A percentile compares a stretch with the other conserved stretches of the same genome.
These are phyloP conservation scores for Celastrina argiolus DNA, from an alignment of 2,888 invertebrate genomes.

Conservation along the genomic window DNA sequence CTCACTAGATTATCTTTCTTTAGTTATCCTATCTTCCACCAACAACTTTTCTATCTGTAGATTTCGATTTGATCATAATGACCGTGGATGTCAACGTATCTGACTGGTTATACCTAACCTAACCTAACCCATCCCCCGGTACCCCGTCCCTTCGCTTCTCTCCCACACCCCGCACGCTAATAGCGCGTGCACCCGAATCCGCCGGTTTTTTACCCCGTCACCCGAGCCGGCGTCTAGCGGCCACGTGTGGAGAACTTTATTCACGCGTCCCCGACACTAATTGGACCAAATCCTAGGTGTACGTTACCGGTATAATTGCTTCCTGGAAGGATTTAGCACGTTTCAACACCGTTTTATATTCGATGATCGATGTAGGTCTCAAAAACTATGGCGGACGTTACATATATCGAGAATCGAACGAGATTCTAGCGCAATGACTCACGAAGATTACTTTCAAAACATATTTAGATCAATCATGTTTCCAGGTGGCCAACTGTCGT, in stretches of 20 bases:
- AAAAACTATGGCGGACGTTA: neutral
- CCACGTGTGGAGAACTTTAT: conserved; percentile 50
- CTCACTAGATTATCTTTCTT: too few relatives aligned
- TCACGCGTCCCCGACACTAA: conserved; percentile 34
- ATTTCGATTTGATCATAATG: conserved; percentile 56
- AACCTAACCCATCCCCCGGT: too few relatives aligned
- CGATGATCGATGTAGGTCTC: conserved; percentile 2
- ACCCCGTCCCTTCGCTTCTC: conserved; percentile 71
- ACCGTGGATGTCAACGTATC: conserved; percentile 63
- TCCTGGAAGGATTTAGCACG: conserved; percentile 15
- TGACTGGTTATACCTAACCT: conserved; percentile 68
- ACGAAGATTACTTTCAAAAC: neutral
- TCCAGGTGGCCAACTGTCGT: conserved; percentile 7
- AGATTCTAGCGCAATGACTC: neutral
- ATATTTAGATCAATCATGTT: conserved; percentile 9
- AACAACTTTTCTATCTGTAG: neutral
- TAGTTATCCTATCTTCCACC: neutral
- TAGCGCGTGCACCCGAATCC: conserved; percentile 73
- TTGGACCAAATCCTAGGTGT: conserved; percentile 37
- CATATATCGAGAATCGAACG: neutral
- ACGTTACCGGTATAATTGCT: neutral
- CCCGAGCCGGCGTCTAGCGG: conserved; percentile 54
- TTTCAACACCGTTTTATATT: neutral
- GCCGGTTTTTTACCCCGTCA: conserved; percentile 64
- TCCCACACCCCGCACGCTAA: conserved; percentile 73